Evolutionary conservation across 1,140 invertebrate genomes (phyloP).

Genomic region (Aethina tumida): DNA sequence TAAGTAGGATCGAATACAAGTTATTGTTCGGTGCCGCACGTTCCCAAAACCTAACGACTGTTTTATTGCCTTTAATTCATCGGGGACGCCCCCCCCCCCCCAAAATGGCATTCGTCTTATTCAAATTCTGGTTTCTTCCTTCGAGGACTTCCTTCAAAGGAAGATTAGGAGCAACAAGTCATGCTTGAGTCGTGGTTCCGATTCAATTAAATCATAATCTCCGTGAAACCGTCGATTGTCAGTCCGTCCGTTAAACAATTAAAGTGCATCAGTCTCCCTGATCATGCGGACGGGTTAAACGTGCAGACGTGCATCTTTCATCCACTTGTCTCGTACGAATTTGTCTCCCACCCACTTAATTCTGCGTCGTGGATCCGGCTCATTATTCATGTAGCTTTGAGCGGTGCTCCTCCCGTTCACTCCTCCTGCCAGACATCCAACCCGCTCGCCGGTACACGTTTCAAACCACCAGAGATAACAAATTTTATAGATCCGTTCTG

Average conservation of each 20-base stretch:
- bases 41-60: too few species aligned
- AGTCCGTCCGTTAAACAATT: not conserved
- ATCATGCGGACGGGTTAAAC: constrained; percentile 16
- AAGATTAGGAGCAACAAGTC: too few species aligned
- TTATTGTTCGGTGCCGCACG: too few species aligned
- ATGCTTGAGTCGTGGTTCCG: not conserved
- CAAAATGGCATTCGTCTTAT: too few species aligned
- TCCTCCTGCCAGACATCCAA: constrained; percentile 7
- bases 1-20: too few species aligned
- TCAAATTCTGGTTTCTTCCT: too few species aligned
- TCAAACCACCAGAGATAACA: not conserved
- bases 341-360: constrained; percentile 25
- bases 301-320: constrained; percentile 25
- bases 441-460: not conserved
- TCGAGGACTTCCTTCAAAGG: too few species aligned
- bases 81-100: too few species aligned
- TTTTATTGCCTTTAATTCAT: too few species aligned
- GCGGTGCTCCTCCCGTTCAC: constrained; percentile 17
- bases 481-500: too few species aligned
- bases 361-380: constrained; percentile 19
- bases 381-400: constrained; percentile 24
- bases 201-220: not conserved
- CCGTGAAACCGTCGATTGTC: not conserved
- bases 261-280: not conserved
- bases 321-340: constrained; percentile 24